Evolutionary conservation across 2,113 vertebrate genomes (phyloP).

Genomic region (Ophiodon elongatus): DNA sequence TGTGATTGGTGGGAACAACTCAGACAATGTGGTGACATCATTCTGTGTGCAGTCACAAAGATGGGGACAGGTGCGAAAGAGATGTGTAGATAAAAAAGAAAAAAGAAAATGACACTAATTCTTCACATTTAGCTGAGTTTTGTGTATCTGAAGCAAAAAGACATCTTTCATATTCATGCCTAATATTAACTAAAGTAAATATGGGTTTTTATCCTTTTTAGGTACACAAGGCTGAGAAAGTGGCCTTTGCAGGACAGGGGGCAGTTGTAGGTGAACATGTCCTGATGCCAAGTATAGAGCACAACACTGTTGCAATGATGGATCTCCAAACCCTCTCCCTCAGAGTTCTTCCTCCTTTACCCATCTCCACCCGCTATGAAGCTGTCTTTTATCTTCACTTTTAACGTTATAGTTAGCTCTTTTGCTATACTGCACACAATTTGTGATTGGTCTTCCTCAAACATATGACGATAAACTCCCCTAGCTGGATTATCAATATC

Average conservation of each 20-base stretch:
- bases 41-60: slow-evolving; percentile 74
- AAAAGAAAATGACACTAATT: neutral
- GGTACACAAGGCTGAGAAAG: slow-evolving; percentile 71
- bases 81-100: neutral
- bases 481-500: neutral
- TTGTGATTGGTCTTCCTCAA: neutral
- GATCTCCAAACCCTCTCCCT: slow-evolving; percentile 72
- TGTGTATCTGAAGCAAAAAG: slow-evolving; percentile 3
- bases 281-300: slow-evolving; percentile 79
- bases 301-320: slow-evolving; percentile 70
- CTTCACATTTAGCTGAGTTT: neutral
- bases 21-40: slow-evolving; percentile 79
- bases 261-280: slow-evolving; percentile 63
- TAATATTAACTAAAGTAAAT: neutral
- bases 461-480: neutral
- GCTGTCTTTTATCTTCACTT: slow-evolving; percentile 82
- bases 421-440: neutral
- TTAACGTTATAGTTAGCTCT: slow-evolving; percentile 33
- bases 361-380: slow-evolving; percentile 80
- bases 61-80: slow-evolving; percentile 75
- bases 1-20: slow-evolving; percentile 84
- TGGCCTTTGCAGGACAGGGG: slow-evolving; percentile 82
- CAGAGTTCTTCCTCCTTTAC: slow-evolving; percentile 73
- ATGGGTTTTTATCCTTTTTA: slow-evolving; percentile 10
- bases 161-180: neutral